Evolutionary conservation across 2,888 invertebrate genomes (phyloP).

Genomic region (Brenthis ino): DNA sequence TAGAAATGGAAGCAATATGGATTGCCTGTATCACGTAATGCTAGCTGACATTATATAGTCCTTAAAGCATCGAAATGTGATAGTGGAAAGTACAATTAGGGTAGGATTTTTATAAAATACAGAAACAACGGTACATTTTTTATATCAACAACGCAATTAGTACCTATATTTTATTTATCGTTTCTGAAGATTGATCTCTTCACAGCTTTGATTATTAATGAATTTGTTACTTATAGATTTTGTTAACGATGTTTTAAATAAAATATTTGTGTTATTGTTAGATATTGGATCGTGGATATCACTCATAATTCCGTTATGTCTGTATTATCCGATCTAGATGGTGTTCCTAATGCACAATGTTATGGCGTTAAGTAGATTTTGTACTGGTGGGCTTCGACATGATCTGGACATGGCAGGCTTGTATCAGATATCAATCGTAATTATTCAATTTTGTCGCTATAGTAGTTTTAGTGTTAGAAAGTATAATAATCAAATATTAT

Average conservation of each 20-base stretch:
- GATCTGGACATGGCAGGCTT: neutral
- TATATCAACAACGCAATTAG: neutral
- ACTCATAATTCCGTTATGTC: neutral
- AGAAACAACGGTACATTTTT: neutral
- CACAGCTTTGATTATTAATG: no score
- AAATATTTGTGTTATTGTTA: no score
- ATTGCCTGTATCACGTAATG: neutral
- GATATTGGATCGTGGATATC: neutral
- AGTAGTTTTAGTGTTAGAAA: slow-evolving; percentile 5
- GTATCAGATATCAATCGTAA: neutral
- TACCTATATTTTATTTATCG: no score
- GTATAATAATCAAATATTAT: slow-evolving; percentile 3
- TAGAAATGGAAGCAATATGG: neutral
- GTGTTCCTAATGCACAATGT: slow-evolving; percentile 5
- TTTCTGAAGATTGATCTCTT: no score
- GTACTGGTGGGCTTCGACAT: slow-evolving; percentile 10
- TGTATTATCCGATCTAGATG: slow-evolving; percentile 11
- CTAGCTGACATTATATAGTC: neutral
- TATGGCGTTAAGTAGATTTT: slow-evolving; percentile 15
- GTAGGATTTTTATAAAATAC: slow-evolving; percentile 7
- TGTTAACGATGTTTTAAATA: no score
- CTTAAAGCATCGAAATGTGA: slow-evolving; percentile 14
- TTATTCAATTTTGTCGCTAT: neutral
- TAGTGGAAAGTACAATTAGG: slow-evolving; percentile 18
- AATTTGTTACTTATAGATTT: no score